These are phyloP conservation scores for Nothocercus julius DNA, from an alignment of 2,113 vertebrate species.

Conservation along the genomic window DNA sequence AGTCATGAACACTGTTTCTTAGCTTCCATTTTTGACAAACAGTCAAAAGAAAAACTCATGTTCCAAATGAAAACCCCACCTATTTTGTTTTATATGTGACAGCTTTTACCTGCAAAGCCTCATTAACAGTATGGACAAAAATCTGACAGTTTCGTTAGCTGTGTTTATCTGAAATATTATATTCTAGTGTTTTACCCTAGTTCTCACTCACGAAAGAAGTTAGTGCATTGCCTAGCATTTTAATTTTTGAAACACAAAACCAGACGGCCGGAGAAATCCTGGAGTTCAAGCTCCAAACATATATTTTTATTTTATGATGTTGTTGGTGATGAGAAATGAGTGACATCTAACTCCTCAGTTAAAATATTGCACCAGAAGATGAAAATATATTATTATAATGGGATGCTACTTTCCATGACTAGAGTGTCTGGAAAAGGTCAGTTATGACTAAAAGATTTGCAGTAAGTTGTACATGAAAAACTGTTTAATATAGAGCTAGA, in stretches of 20 bases:
- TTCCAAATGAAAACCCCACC: not conserved
- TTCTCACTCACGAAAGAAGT: not conserved
- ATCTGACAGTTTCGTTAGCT: not conserved
- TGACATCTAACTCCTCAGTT: not conserved
- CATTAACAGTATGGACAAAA: not conserved
- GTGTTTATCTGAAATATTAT: not conserved
- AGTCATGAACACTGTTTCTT: not conserved
- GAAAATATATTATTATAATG: not conserved
- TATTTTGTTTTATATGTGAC: not conserved
- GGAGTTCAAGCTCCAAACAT: not conserved
- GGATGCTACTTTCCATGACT: not conserved
- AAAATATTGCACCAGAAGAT: not conserved
- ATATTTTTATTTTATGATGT: not conserved
- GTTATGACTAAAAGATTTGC: not conserved
- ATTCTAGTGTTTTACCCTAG: not conserved
- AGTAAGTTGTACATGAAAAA: not conserved
- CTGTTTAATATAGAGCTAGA: not conserved
- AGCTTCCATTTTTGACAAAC: not conserved
- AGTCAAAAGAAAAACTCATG: not conserved
- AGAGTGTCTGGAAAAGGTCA: not conserved
- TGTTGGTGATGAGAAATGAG: not conserved
- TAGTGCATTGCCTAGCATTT: not conserved
- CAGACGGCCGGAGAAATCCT: not conserved
- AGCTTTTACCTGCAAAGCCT: not conserved
- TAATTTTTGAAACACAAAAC: not conserved